Base-by-base conservation (phyloP, 2,113 vertebrate genomes). In the Cephalopterus ornatus region DNA sequence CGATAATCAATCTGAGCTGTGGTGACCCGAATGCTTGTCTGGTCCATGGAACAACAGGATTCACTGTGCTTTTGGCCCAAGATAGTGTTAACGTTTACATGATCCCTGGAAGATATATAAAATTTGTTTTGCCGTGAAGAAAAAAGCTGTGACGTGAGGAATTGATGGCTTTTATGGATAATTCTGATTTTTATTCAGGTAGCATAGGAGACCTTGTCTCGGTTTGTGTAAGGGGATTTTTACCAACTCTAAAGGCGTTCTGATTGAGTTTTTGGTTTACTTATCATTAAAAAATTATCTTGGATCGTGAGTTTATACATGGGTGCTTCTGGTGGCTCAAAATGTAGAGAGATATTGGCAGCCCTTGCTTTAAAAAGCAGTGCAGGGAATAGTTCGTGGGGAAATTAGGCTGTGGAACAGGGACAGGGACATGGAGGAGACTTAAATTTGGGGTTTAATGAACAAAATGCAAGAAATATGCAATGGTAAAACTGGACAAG, bases 351-450 rank as follows among this genome's bases (percentile, higher is more conserved):
- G 32, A 4, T 32, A 30, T 18, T 30, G 26, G n/a, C 44, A 52
- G 11, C 16, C 21, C 79, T 79, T 37, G 10, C 27, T 65, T 55
- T 39, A 27, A 39, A 75, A 92, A 68, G 11, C 19, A 58, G 9
- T 5, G n/a, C 30, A 55, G 47, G 47, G 50, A 52, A 12, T 47
- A 27, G 8, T 63, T 82, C 0, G 0, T 35, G 14, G 9, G 50
- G 66, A 50, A 90, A 44, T 63, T 2, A 73, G 21, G 2, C 9
- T 61, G 13, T n/a, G 30, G 11, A 83, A 47, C 2, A 15, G 19
- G 22, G 32, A 47, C 2, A 15, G 19, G 22, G 32, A 9, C 0
- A 1, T 0, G n/a, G 22, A 52, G 17, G 19, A 80, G 13, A 30
- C 24, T 62, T 56, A 28, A 73, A 33, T 70, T 68, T 53, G 1